Percentiles rank a stretch among this genome's conserved stretches.
Evolutionary conservation across 2,113 vertebrate species (phyloP).

Genomic region (Microtus montanus): DNA sequence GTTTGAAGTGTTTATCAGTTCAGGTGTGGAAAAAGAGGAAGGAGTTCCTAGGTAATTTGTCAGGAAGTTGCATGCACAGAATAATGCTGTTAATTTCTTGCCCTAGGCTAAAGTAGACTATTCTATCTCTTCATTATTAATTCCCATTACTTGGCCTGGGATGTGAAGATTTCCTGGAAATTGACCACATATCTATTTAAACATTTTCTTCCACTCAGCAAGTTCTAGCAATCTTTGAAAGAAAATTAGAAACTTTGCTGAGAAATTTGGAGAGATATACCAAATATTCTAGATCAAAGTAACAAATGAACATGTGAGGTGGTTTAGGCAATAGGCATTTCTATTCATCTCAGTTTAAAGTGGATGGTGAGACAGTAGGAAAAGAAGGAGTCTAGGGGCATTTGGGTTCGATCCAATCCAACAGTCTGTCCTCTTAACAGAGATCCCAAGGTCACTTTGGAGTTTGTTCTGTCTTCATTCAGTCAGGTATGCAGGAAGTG

Average conservation of each 20-base stretch:
- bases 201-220: background rate
- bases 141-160: background rate
- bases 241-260: constrained; percentile 17
- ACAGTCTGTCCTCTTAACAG: background rate
- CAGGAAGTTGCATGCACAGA: background rate
- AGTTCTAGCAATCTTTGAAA: constrained; percentile 31
- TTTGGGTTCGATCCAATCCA: background rate
- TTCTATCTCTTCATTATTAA: background rate
- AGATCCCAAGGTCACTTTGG: background rate
- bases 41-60: background rate
- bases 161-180: background rate
- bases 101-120: background rate
- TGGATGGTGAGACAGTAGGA: background rate
- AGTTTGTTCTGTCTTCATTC: background rate
- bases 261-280: background rate
- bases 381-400: background rate
- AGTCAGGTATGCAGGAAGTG: background rate
- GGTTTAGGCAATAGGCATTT: background rate
- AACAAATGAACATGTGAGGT: background rate
- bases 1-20: background rate
- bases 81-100: constrained; percentile 8
- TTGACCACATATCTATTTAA: background rate
- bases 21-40: background rate
- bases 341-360: background rate
- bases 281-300: background rate